Evolutionary conservation across 2,888 invertebrate genomes (phyloP), one percentile per base, ranked within the genome.

Genomic region (Cremastinae sp.): DNA sequence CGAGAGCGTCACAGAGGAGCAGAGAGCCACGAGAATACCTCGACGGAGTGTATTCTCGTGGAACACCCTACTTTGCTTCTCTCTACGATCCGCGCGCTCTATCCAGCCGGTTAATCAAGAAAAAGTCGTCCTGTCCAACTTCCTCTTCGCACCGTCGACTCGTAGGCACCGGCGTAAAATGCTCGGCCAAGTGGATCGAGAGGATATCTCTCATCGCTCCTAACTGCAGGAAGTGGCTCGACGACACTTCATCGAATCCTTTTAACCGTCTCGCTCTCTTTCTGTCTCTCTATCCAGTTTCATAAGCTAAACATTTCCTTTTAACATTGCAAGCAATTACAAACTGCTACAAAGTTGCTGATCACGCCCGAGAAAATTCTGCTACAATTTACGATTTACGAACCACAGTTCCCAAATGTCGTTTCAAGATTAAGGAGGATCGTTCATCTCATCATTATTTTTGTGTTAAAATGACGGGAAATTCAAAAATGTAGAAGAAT

Each of bases 171-270:
- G 18, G 37, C 14, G 65, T 20, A 39, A 20, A n/a, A n/a, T 28
- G 39, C 16, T 37, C 16, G 62, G 18, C 51, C 45, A 61, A 53
- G 69, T 59, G 69, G 51, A 64, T 43, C 28, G 28, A 75, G 77
- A 71, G 61, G 59, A 80, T 80, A 69, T 74, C 70, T 61, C 59
- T 71, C 28, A 28, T 28, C 28, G 28, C 28, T 49, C 58, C 12
- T 10, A 58, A 62, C 76, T 79, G 79, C 75, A 79, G 80, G 78
- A 82, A 82, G 70, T 78, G 68, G 70, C 80, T 84, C 81, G 83
- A 85, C 84, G 83, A 84, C 80, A 79, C 43, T 20, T 69, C 58
- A 51, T 68, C 35, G 35, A 59, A 37, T 51, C 16, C 49, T 75
- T 35, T 12, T n/a, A 9, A 2, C 28, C 28, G 2, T 28, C 28